Percentiles rank a stretch among this genome's conserved stretches.
phyloP scores from a whole-genome alignment of 2,888 invertebrate genomes.

The Caenorhabditis auriculariae region DNA sequence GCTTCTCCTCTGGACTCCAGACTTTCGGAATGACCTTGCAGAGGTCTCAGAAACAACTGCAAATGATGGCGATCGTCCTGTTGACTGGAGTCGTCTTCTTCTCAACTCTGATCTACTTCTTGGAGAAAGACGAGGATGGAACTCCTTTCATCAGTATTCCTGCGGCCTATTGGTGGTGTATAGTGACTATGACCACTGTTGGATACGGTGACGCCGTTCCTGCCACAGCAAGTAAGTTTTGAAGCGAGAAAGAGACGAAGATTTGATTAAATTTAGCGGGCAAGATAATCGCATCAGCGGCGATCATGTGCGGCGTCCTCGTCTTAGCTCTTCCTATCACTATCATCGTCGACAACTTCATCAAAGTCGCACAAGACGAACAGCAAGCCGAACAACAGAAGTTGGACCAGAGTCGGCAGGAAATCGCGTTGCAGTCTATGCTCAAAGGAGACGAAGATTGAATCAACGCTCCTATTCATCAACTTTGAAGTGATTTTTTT shows the following conservation, averaged over 20 bases:
- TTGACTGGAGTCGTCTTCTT: constrained; percentile 63
- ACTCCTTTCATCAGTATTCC: constrained; percentile 62
- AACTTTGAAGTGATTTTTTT: neutral
- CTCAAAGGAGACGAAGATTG: constrained; percentile 37
- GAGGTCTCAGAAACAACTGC: constrained; percentile 60
- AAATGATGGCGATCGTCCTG: constrained; percentile 63
- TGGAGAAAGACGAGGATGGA: constrained; percentile 62
- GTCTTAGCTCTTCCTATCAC: constrained; percentile 63
- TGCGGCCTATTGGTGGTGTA: constrained; percentile 63
- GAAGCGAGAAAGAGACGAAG: no score
- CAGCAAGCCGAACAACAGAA: constrained; percentile 59
- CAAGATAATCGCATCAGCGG: constrained; percentile 61
- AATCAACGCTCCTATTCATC: constrained; percentile 4
- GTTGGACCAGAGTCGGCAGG: constrained; percentile 41
- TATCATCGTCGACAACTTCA: constrained; percentile 63
- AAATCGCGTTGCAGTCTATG: constrained; percentile 43
- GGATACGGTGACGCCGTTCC: constrained; percentile 63
- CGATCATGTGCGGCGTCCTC: constrained; percentile 63
- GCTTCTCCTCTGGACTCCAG: constrained; percentile 59
- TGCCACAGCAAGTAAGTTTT: constrained; percentile 56
- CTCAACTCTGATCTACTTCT: constrained; percentile 62
- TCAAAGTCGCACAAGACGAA: constrained; percentile 61
- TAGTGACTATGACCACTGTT: constrained; percentile 63
- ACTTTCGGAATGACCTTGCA: constrained; percentile 63
- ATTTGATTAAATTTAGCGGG: constrained; percentile 55